Percentiles rank a stretch among this genome's conserved stretches.
Conservation (phyloP, 2,888 invertebrate genomes). For the Zaprionus bogoriensis region DNA sequence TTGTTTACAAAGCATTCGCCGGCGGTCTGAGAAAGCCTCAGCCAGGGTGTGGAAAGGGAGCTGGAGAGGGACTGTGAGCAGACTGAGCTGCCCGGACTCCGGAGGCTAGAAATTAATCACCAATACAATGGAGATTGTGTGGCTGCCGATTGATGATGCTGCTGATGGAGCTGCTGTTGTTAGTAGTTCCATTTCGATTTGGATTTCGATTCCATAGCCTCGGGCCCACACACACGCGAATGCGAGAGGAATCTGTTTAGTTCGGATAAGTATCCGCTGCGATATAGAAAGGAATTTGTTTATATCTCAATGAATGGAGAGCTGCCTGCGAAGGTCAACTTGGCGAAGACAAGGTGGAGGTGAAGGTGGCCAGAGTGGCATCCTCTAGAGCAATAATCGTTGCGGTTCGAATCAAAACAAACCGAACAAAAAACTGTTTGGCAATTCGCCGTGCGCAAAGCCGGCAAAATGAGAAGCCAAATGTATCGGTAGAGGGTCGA, state of each 20-base stretch:
- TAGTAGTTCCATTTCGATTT: conserved; percentile 25
- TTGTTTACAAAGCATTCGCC: conserved; percentile 65
- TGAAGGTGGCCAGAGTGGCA: not conserved
- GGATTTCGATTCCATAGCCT: conserved; percentile 28
- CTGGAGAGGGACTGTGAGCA: not conserved
- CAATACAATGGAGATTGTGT: conserved; percentile 73
- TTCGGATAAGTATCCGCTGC: too few relatives aligned
- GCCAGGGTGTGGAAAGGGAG: not conserved
- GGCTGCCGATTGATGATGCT: conserved; percentile 42
- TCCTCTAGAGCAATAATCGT: not conserved
- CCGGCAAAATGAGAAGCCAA: conserved; percentile 20
- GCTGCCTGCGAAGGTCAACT: too few relatives aligned
- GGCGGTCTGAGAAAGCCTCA: conserved; percentile 8
- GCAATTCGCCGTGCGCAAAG: conserved; percentile 16
- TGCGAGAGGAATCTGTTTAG: conserved; percentile 36
- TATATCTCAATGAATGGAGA: not conserved
- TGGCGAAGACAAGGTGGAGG: not conserved
- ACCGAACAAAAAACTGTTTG: conserved; percentile 38
- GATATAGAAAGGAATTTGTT: not conserved
- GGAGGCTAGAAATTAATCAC: conserved; percentile 71
- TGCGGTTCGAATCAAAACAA: conserved; percentile 67
- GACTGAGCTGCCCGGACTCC: conserved; percentile 40
- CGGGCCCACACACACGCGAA: conserved; percentile 58
- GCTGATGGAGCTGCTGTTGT: conserved; percentile 42
- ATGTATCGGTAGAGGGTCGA: not conserved